These are phyloP conservation scores for Epiblema foenella DNA, from an alignment of 2,888 invertebrate species.

Conservation along the genomic window DNA sequence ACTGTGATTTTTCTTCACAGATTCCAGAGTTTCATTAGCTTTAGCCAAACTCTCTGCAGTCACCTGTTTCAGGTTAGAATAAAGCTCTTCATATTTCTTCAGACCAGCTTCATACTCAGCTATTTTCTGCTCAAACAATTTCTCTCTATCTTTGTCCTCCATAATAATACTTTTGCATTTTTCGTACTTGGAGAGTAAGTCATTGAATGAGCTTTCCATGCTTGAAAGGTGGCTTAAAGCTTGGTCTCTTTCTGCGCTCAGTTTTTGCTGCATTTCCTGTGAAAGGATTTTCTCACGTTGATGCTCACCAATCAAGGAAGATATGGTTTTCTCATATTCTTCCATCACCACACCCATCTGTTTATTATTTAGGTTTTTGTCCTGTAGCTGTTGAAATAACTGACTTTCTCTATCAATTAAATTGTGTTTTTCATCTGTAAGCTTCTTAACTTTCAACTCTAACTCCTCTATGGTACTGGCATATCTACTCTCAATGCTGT, in stretches of 20 bases:
- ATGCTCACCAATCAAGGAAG: slow-evolving; percentile 89
- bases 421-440: slow-evolving; percentile 67
- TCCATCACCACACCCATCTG: slow-evolving; percentile 89
- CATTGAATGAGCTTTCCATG: slow-evolving; percentile 87
- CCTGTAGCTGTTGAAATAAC: slow-evolving; percentile 68
- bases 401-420: slow-evolving; percentile 65
- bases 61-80: slow-evolving; percentile 92
- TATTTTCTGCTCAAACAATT: slow-evolving; percentile 87
- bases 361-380: slow-evolving; percentile 72
- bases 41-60: slow-evolving; percentile 92
- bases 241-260: slow-evolving; percentile 84
- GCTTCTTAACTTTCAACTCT: slow-evolving; percentile 67
- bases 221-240: slow-evolving; percentile 85
- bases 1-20: slow-evolving; percentile 88
- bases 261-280: slow-evolving; percentile 76
- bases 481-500: slow-evolving; percentile 67
- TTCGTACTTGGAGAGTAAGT: slow-evolving; percentile 86
- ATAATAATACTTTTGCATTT: slow-evolving; percentile 85
- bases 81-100: slow-evolving; percentile 90
- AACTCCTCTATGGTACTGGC: slow-evolving; percentile 65
- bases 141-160: slow-evolving; percentile 86
- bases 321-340: slow-evolving; percentile 92
- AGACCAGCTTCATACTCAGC: slow-evolving; percentile 88
- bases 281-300: slow-evolving; percentile 86
- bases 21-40: slow-evolving; percentile 91